Percentiles rank a stretch among this genome's conserved stretches.
Evolutionary conservation across 2,888 invertebrate species (phyloP).

Genomic region (Cheiracanthium punctorium): DNA sequence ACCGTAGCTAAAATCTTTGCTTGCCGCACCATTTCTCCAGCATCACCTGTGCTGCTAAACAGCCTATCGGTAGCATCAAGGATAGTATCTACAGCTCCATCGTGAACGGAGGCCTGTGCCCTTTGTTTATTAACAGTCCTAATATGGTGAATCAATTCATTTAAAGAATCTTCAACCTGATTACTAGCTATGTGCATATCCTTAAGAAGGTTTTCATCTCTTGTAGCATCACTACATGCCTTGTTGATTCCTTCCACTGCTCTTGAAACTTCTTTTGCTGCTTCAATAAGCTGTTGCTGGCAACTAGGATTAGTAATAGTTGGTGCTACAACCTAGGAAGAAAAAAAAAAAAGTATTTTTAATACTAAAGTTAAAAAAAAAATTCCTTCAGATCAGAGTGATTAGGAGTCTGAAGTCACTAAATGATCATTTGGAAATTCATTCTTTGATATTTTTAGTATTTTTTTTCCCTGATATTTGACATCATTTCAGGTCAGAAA

Average conservation of each 20-base stretch:
- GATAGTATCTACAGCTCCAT: conserved; percentile 91
- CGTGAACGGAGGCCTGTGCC: conserved; percentile 80
- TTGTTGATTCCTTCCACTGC: conserved; percentile 92
- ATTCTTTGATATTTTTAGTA: no score
- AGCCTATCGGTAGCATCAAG: conserved; percentile 91
- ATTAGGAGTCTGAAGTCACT: no score
- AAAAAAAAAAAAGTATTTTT: no score
- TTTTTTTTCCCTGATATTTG: no score
- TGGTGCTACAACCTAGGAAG: conserved; percentile 79
- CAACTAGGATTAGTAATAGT: conserved; percentile 80
- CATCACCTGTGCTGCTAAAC: conserved; percentile 88
- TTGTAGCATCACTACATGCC: conserved; percentile 84
- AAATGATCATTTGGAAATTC: no score
- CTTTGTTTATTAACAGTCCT: conserved; percentile 71
- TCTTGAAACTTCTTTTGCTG: conserved; percentile 92
- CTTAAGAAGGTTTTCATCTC: conserved; percentile 83
- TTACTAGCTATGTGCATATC: conserved; percentile 88
- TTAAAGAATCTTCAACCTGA: conserved; percentile 90
- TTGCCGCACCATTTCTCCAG: conserved; percentile 95
- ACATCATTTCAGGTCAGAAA: no score
- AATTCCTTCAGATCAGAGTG: no score
- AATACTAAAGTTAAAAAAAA: no score
- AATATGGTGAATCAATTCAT: conserved; percentile 92
- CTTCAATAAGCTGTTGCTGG: conserved; percentile 91
- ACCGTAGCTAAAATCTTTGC: conserved; percentile 90